Conservation (phyloP, 2,888 invertebrate species). For the Troides oblongomaculatus region DNA sequence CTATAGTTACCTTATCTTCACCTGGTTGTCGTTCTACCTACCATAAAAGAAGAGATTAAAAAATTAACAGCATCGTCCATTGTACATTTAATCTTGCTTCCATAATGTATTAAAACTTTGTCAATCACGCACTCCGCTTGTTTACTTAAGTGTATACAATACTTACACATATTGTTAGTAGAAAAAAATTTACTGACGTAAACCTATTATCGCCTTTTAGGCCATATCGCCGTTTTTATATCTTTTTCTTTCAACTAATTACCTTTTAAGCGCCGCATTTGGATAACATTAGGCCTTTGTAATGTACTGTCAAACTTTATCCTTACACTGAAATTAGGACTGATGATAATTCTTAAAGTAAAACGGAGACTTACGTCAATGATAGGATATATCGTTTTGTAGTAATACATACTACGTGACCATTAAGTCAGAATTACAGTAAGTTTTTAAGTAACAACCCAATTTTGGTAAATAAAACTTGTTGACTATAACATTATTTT, state of each 20-base stretch:
- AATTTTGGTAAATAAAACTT: no score
- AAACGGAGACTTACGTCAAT: constrained; percentile 5
- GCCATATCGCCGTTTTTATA: constrained; percentile 5
- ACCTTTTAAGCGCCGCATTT: constrained; percentile 22
- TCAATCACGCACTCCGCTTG: not conserved
- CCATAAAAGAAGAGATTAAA: no score
- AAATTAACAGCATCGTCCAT: no score
- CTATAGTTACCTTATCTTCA: no score
- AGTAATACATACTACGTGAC: not conserved
- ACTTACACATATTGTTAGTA: not conserved
- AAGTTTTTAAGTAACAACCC: not conserved
- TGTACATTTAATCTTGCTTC: no score
- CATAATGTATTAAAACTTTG: not conserved
- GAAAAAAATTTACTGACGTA: not conserved
- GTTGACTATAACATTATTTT: no score
- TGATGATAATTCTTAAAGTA: constrained; percentile 20
- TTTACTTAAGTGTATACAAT: not conserved
- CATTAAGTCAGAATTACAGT: not conserved
- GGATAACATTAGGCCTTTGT: constrained; percentile 19
- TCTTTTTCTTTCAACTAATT: constrained; percentile 13
- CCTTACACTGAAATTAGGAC: constrained; percentile 13
- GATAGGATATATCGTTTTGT: not conserved
- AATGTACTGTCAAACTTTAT: constrained; percentile 8
- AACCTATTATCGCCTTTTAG: not conserved
- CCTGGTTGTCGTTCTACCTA: no score